Evolutionary conservation across 2,113 vertebrate genomes (phyloP), one percentile per base, ranked within the genome.

Genomic region (Parotia lawesii): DNA sequence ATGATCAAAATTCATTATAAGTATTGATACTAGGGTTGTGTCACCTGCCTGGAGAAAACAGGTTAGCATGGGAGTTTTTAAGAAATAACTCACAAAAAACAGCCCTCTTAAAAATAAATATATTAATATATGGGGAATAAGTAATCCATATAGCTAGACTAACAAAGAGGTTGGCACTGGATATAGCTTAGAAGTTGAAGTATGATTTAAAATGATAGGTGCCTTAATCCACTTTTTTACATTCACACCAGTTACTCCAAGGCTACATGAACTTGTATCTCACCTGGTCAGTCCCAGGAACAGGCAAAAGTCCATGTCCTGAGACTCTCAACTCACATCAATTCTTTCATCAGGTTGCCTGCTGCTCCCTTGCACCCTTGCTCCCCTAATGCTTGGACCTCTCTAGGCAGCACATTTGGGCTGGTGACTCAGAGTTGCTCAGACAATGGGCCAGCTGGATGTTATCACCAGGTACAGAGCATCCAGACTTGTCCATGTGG

Each of bases 1-100:
- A 42, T 72, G 37, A 11, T 76, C 45, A 79, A 90, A 85, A 87
- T 67, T 72, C 44, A n/a, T 76, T 77, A 45, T 24, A 87, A 86
- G 48, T 47, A 54, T 38, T 71, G 56, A 69, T 40, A 16, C 12
- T 69, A 85, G 82, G 13, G 16, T 87, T 74, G 29, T 70, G 51
- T 66, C 38, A 61, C 31, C 38, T 62, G 33, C 31, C 16, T 58
- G 51, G 27, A 70, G n/a, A 75, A 91, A 61, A 73, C 3, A 84
- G 16, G 19, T 50, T 53, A 40, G 17, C 14, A 50, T 58, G 57
- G 10, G 21, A 61, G 18, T 11, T 83, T 88, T 80, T 71, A 71
- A 71, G 45, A 94, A 35, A 51, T 45, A 4, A 33, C 31, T 66
- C 21, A 80, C 28, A 9, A 54, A 77, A 91, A 62, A 47, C 9